Evolutionary conservation across 2,888 invertebrate species (phyloP).

Genomic region (Bursaphelenchus okinawaensis): DNA sequence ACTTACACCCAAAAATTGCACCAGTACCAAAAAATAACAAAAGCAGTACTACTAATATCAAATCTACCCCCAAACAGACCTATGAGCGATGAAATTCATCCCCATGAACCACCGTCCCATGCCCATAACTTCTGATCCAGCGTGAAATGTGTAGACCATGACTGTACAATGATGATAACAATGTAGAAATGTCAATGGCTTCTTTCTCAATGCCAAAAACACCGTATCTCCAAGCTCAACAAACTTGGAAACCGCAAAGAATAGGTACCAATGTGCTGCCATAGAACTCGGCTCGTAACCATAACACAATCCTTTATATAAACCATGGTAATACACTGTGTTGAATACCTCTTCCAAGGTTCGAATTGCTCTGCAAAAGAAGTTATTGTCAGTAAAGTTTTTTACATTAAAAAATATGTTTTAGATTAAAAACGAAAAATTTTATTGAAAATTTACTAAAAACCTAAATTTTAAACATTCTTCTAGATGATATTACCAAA

Average conservation of each 20-base stretch:
- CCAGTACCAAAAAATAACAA: too few species aligned
- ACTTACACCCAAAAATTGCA: too few species aligned
- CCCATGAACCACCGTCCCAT: constrained; percentile 24
- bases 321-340: constrained; percentile 17
- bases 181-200: constrained; percentile 25
- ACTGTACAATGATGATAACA: constrained; percentile 28
- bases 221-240: constrained; percentile 30
- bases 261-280: constrained; percentile 24
- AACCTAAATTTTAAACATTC: too few species aligned
- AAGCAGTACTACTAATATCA: too few species aligned
- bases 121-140: constrained; percentile 20
- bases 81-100: constrained; percentile 24
- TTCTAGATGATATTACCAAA: too few species aligned
- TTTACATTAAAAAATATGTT: too few species aligned
- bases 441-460: too few species aligned
- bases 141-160: constrained; percentile 18
- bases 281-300: constrained; percentile 19
- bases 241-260: constrained; percentile 28
- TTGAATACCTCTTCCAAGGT: constrained; percentile 17
- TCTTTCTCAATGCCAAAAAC: constrained; percentile 22
- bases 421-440: too few species aligned
- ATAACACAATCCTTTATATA: constrained; percentile 22
- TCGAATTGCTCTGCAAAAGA: constrained; percentile 15
- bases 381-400: neutral
- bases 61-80: neutral